Evolutionary conservation across 2,888 invertebrate genomes (phyloP).

Genomic region (Flabesymbios commensalis): DNA sequence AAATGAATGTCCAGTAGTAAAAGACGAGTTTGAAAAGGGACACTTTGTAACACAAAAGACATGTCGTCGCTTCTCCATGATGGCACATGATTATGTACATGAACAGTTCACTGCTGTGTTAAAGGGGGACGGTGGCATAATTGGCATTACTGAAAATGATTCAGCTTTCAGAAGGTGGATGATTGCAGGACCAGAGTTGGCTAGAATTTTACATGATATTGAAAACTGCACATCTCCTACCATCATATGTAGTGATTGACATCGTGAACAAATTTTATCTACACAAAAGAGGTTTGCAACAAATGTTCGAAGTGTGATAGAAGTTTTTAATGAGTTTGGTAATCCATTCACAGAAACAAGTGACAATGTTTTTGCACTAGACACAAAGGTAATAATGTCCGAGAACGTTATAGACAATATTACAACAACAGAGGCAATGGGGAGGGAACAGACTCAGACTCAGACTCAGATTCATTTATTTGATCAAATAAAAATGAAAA

Average conservation of each 20-base stretch:
- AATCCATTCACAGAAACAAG: not conserved
- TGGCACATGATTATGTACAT: constrained; percentile 7
- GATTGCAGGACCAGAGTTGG: not conserved
- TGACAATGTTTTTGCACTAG: not conserved
- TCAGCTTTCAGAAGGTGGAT: constrained; percentile 1
- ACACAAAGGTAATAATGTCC: not conserved
- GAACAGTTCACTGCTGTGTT: constrained; percentile 4
- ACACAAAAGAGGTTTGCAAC: not conserved
- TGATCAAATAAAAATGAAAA: not conserved
- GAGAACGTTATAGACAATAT: not conserved
- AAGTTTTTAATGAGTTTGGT: not conserved
- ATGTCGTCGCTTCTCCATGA: constrained; percentile 1
- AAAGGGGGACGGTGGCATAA: constrained; percentile 5
- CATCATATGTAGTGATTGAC: not conserved
- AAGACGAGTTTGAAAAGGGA: not conserved
- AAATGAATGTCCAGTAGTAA: not conserved
- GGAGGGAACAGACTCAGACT: not conserved
- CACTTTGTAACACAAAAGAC: not conserved
- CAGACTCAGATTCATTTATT: not conserved
- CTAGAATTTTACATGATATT: not conserved
- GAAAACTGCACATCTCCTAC: not conserved
- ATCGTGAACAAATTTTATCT: not conserved
- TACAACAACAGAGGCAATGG: not conserved
- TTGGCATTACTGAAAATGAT: constrained; percentile 5
- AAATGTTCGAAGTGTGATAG: not conserved